Percentiles rank a stretch among this genome's conserved stretches.
phyloP scores from a whole-genome alignment of 2,888 invertebrate genomes.

The Crossocerus cetratus region DNA sequence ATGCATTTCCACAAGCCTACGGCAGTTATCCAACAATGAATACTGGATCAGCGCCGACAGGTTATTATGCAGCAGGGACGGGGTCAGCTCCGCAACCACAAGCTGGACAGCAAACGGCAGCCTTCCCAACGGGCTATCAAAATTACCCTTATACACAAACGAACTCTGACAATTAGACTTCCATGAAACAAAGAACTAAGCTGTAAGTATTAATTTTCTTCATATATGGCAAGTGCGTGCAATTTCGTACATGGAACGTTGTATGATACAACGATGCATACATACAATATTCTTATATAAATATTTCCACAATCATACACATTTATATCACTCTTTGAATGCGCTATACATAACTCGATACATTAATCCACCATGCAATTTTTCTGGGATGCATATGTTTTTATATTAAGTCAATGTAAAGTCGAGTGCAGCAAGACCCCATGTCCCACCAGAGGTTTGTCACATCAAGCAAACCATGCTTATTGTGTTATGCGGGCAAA shows the following conservation, averaged over 20 bases:
- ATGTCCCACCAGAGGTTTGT: constrained; percentile 16
- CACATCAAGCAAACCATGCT: constrained; percentile 6
- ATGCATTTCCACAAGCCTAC: constrained; percentile 73
- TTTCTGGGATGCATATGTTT: constrained; percentile 27
- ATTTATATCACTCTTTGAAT: not conserved
- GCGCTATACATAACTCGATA: not conserved
- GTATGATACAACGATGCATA: constrained; percentile 35
- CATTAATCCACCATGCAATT: constrained; percentile 41
- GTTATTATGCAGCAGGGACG: constrained; percentile 70
- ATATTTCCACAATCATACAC: not conserved
- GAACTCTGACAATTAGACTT: constrained; percentile 72
- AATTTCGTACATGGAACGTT: constrained; percentile 37
- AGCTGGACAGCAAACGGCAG: constrained; percentile 72
- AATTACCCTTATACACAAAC: constrained; percentile 74
- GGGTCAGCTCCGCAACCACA: constrained; percentile 68
- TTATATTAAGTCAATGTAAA: constrained; percentile 55
- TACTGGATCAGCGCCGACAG: constrained; percentile 66
- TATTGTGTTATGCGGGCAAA: constrained; percentile 4
- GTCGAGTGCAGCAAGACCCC: constrained; percentile 30
- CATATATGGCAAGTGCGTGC: constrained; percentile 3
- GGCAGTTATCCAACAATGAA: constrained; percentile 74
- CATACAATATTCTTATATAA: not conserved
- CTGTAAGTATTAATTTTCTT: constrained; percentile 65
- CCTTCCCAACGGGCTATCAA: constrained; percentile 73
- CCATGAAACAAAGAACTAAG: constrained; percentile 49